Evolutionary conservation across 2,888 invertebrate genomes (phyloP).

Genomic region (Pteria penguin): DNA sequence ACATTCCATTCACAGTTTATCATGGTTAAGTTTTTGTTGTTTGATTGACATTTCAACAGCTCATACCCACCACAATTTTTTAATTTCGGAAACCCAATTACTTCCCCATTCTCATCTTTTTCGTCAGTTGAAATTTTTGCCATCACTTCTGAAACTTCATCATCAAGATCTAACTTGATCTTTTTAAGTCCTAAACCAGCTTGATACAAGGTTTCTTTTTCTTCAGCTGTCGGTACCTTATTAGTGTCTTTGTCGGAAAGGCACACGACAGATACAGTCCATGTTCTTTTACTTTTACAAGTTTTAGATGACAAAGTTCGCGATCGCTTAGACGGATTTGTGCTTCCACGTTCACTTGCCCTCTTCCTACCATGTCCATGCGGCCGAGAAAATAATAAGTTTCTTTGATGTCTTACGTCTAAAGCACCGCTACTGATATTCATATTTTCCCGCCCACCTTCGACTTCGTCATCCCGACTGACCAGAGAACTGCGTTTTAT

Average conservation of each 20-base stretch:
- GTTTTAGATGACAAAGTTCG: too few relatives aligned
- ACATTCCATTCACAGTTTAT: not conserved
- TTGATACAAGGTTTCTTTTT: not conserved
- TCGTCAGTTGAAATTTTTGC: not conserved
- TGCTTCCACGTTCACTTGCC: too few relatives aligned
- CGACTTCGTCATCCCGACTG: too few relatives aligned
- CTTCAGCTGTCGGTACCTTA: not conserved
- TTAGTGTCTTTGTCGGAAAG: not conserved
- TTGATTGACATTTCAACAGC: not conserved
- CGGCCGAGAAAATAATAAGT: too few relatives aligned
- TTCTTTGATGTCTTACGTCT: too few relatives aligned
- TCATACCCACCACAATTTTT: slow-evolving; percentile 2
- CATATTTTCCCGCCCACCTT: too few relatives aligned
- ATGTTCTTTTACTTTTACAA: not conserved
- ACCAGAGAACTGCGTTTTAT: too few relatives aligned
- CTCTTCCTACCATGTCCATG: too few relatives aligned
- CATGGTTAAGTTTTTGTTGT: not conserved
- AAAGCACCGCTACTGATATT: too few relatives aligned
- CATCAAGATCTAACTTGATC: not conserved
- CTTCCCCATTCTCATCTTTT: not conserved
- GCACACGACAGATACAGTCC: slow-evolving; percentile 5
- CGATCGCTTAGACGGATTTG: too few relatives aligned
- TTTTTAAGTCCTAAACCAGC: not conserved
- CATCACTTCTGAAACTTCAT: not conserved
- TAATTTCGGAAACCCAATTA: not conserved